phyloP scores from a whole-genome alignment of 2,113 vertebrate genomes.

The Polypterus bichir region DNA sequence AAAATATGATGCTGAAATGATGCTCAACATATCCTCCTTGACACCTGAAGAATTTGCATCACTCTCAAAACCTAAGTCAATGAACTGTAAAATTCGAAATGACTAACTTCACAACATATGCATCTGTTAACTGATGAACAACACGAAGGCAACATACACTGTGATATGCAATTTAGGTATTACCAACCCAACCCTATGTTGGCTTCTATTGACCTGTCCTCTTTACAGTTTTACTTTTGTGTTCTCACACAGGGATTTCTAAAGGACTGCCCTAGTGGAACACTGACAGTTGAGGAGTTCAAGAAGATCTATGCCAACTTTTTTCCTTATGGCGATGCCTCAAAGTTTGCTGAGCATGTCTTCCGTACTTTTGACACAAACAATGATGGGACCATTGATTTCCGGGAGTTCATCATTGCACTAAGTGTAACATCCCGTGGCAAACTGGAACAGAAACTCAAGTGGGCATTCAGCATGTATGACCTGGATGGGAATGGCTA shows the following conservation, averaged over 20 bases:
- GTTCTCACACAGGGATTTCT: constrained; percentile 65
- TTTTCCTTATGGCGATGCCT: constrained; percentile 93
- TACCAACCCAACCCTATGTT: too few species aligned
- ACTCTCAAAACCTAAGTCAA: too few species aligned
- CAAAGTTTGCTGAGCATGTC: constrained; percentile 94
- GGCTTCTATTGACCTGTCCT: background rate
- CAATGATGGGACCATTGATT: constrained; percentile 90
- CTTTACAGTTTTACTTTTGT: background rate
- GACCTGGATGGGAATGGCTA: constrained; percentile 96
- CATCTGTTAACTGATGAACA: too few species aligned
- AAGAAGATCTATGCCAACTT: constrained; percentile 99
- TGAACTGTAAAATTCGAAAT: too few species aligned
- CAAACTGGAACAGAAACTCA: constrained; percentile 96
- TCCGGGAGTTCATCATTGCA: constrained; percentile 98
- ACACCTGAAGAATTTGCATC: too few species aligned
- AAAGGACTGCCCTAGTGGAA: constrained; percentile 94
- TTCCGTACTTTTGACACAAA: constrained; percentile 98
- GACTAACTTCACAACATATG: too few species aligned
- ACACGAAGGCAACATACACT: too few species aligned
- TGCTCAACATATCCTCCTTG: too few species aligned
- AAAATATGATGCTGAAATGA: too few species aligned
- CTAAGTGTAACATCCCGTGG: constrained; percentile 92
- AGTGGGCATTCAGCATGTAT: constrained; percentile 99
- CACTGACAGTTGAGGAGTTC: constrained; percentile 94
- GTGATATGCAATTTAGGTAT: too few species aligned